These are phyloP conservation scores for Elephantulus edwardii DNA, from an alignment of 2,113 vertebrate species.

Conservation along the genomic window DNA sequence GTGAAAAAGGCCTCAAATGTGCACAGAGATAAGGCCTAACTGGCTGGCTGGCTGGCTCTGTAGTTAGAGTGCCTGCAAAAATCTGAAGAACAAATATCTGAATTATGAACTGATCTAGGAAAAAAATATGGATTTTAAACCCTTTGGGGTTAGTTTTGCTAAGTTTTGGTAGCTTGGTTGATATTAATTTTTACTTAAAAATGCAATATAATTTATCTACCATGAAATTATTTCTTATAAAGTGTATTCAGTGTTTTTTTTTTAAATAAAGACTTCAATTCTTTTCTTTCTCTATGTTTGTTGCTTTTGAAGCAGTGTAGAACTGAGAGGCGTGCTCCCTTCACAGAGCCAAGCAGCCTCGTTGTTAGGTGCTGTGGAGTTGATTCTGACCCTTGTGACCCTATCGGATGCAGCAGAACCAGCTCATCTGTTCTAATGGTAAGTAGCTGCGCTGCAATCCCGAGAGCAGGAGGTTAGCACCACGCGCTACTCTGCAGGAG, in stretches of 20 bases:
- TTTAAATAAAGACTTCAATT: background rate
- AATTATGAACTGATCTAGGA: background rate
- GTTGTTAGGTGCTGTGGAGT: background rate
- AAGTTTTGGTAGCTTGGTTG: conserved; percentile 28
- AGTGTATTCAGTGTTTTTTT: background rate
- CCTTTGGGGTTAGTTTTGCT: background rate
- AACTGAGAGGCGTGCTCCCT: background rate
- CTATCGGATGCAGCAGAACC: background rate
- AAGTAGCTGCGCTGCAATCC: too few species aligned
- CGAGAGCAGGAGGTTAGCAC: too few species aligned
- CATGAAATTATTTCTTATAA: background rate
- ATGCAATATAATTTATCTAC: background rate
- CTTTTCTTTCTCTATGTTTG: background rate
- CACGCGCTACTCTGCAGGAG: too few species aligned
- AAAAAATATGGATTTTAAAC: background rate
- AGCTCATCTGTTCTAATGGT: too few species aligned
- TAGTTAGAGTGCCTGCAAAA: background rate
- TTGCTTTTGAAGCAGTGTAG: background rate
- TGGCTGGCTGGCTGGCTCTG: background rate
- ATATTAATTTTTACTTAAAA: background rate
- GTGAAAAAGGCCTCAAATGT: background rate
- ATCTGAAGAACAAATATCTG: background rate
- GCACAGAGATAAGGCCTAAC: background rate
- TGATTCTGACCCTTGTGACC: background rate
- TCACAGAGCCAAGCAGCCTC: background rate